These are phyloP conservation scores for Leptinotarsa undecemlineata DNA, from an alignment of 1,140 invertebrate species.

Conservation along the genomic window DNA sequence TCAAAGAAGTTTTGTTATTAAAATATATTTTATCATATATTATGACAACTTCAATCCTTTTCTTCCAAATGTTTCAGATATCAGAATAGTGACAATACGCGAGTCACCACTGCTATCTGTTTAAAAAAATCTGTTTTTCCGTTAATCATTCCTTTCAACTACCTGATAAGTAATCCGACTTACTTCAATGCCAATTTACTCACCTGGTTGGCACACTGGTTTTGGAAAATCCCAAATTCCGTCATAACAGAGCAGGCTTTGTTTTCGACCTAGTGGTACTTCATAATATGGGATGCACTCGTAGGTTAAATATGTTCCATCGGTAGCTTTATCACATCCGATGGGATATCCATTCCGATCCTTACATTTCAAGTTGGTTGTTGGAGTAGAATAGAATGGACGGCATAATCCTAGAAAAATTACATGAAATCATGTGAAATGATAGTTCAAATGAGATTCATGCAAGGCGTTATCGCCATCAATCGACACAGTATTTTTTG, in stretches of 20 bases:
- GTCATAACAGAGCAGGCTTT: constrained; percentile 1
- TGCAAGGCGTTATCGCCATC: too few relatives aligned
- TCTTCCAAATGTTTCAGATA: too few relatives aligned
- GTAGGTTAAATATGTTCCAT: constrained; percentile 21
- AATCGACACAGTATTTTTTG: too few relatives aligned
- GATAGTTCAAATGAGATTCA: too few relatives aligned
- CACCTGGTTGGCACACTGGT: constrained; percentile 21
- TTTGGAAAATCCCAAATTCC: constrained; percentile 19
- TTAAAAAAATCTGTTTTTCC: too few relatives aligned
- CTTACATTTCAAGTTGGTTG: constrained; percentile 14
- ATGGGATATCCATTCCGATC: constrained; percentile 7
- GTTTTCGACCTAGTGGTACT: constrained; percentile 11
- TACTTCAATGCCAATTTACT: background rate
- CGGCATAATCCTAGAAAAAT: constrained; percentile 17
- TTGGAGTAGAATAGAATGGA: constrained; percentile 3
- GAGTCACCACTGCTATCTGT: too few relatives aligned
- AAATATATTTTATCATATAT: too few relatives aligned
- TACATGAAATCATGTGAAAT: background rate
- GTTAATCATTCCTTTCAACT: too few relatives aligned
- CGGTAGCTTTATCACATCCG: constrained; percentile 8
- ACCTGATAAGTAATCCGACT: too few relatives aligned
- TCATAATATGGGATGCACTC: constrained; percentile 8
- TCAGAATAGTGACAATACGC: too few relatives aligned
- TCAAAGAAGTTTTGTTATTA: too few relatives aligned
- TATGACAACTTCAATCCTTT: too few relatives aligned